Evolutionary conservation across 1,140 invertebrate genomes (phyloP).

Genomic region (Belonocnema kinseyi): DNA sequence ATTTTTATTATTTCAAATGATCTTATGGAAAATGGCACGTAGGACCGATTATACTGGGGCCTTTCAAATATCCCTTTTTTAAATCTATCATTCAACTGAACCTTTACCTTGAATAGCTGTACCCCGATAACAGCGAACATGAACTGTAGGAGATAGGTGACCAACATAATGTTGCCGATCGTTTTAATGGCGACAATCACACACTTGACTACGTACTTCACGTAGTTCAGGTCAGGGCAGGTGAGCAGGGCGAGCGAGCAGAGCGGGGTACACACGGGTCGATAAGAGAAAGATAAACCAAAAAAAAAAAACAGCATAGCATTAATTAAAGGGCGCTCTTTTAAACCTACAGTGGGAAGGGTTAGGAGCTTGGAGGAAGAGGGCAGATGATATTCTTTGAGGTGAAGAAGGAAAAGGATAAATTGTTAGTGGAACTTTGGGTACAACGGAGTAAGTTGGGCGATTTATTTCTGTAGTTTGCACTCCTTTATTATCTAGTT

Average conservation of each 20-base stretch:
- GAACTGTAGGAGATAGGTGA: conserved; percentile 99
- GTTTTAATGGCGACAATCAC: conserved; percentile 99
- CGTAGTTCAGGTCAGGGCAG: conserved; percentile 67
- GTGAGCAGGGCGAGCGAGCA: conserved; percentile 70
- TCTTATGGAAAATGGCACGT: background rate
- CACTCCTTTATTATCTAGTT: conserved; percentile 30
- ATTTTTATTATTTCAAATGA: background rate
- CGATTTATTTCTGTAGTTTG: conserved; percentile 34
- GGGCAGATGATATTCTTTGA: conserved; percentile 31
- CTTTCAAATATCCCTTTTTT: background rate
- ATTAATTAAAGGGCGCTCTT: conserved; percentile 63
- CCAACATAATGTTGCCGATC: conserved; percentile 99
- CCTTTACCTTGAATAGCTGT: conserved; percentile 98
- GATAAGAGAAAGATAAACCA: conserved; percentile 58
- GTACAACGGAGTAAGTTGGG: conserved; percentile 17
- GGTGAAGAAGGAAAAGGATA: conserved; percentile 31
- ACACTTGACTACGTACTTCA: conserved; percentile 98
- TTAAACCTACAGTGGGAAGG: conserved; percentile 23
- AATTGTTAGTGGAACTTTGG: conserved; percentile 10
- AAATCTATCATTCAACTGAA: conserved; percentile 25
- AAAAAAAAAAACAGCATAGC: conserved; percentile 71
- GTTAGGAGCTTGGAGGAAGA: conserved; percentile 17
- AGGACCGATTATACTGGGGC: background rate
- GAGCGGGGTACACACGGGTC: conserved; percentile 70
- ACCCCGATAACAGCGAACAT: conserved; percentile 99